Conservation (phyloP, 2,888 invertebrate species). For the Andrena marginata region DNA sequence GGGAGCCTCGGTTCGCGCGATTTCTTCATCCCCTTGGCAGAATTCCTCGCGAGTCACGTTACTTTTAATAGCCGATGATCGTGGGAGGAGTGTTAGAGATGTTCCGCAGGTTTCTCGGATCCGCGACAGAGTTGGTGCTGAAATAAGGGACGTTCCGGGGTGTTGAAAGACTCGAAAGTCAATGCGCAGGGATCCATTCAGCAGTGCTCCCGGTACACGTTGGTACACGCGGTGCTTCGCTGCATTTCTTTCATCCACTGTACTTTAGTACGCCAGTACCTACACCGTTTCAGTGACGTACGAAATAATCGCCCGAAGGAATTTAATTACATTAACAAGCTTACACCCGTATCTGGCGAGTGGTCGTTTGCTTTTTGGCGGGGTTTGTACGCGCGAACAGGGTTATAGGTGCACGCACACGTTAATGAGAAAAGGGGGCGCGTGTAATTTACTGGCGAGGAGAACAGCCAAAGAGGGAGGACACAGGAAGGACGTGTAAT, state of each 20-base stretch:
- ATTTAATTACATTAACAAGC: slow-evolving; percentile 37
- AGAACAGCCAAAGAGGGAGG: slow-evolving; percentile 65
- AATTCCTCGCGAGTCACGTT: too few relatives aligned
- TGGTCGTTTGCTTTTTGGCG: slow-evolving; percentile 50
- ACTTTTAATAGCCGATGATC: too few relatives aligned
- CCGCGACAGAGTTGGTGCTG: too few relatives aligned
- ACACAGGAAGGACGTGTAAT: slow-evolving; percentile 72
- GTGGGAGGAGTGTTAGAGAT: too few relatives aligned
- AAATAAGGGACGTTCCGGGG: too few relatives aligned
- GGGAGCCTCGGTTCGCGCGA: too few relatives aligned
- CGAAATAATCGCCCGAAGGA: slow-evolving; percentile 48
- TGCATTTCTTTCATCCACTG: not conserved
- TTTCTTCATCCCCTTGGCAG: too few relatives aligned
- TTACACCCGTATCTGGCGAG: slow-evolving; percentile 18
- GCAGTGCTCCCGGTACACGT: not conserved
- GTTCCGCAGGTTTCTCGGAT: too few relatives aligned
- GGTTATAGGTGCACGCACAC: slow-evolving; percentile 56
- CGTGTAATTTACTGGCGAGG: slow-evolving; percentile 69
- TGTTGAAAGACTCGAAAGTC: too few relatives aligned
- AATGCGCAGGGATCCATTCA: too few relatives aligned
- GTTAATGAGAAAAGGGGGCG: slow-evolving; percentile 72
- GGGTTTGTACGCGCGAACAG: slow-evolving; percentile 39
- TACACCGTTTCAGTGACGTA: slow-evolving; percentile 10
- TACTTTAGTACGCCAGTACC: too few relatives aligned
- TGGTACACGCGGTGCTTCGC: not conserved